phyloP scores from a whole-genome alignment of 2,797 vertebrate genomes.

The Spondyliosoma cantharus region DNA sequence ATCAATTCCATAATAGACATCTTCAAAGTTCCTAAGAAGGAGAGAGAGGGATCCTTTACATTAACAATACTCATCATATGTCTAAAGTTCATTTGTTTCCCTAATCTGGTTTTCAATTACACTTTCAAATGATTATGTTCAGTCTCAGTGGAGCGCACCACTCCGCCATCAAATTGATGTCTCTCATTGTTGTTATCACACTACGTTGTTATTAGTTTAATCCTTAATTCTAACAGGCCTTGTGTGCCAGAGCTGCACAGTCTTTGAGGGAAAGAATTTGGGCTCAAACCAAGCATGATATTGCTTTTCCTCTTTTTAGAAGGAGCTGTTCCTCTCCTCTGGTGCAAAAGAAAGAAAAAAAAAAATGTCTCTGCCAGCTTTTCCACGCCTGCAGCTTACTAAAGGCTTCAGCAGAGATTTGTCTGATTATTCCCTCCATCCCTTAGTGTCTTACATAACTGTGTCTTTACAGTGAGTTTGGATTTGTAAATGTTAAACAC shows the following conservation, averaged over 20 bases:
- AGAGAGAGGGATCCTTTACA: slow-evolving; percentile 30
- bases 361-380: slow-evolving; percentile 20
- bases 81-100: slow-evolving; percentile 60
- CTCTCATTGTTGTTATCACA: slow-evolving; percentile 52
- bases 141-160: slow-evolving; percentile 34
- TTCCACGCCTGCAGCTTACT: slow-evolving; percentile 38
- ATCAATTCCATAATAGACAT: slow-evolving; percentile 14
- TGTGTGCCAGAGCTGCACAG: slow-evolving; percentile 23
- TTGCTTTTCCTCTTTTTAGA: slow-evolving; percentile 47
- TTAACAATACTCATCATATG: slow-evolving; percentile 41
- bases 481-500: slow-evolving; percentile 12
- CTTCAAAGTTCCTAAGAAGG: slow-evolving; percentile 33
- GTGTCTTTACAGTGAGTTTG: slow-evolving; percentile 5
- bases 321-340: slow-evolving; percentile 37
- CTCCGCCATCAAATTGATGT: slow-evolving; percentile 42
- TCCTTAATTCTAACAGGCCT: slow-evolving; percentile 52
- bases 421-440: slow-evolving; percentile 36
- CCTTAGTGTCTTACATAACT: slow-evolving; percentile 37
- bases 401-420: slow-evolving; percentile 52
- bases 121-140: slow-evolving; percentile 55
- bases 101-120: slow-evolving; percentile 72
- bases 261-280: slow-evolving; percentile 36
- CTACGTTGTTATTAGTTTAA: slow-evolving; percentile 62
- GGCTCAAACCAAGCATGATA: slow-evolving; percentile 61
- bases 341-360: not conserved